These are phyloP conservation scores for Heteractis magnifica DNA, from an alignment of 92 coral and sea anemone species.

Conservation along the genomic window DNA sequence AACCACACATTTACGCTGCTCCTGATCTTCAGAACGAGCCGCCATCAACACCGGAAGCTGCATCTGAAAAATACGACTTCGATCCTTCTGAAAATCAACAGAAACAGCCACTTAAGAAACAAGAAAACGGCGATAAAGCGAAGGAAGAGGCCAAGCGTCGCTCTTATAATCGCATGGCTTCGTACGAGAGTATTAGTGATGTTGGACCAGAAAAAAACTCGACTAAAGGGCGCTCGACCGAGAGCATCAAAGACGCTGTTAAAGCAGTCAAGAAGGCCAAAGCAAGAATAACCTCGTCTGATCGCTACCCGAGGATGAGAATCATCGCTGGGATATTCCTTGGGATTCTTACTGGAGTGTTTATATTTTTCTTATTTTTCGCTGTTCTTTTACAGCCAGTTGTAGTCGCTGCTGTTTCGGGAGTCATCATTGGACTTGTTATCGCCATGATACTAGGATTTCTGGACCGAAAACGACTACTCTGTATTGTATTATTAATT, in stretches of 20 bases:
- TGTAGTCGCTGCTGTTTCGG: slow-evolving; percentile 62
- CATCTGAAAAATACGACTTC: slow-evolving; percentile 44
- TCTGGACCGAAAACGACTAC: slow-evolving; percentile 71
- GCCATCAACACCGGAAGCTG: slow-evolving; percentile 58
- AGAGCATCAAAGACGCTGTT: slow-evolving; percentile 76
- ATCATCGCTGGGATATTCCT: slow-evolving; percentile 76
- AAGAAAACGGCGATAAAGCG: slow-evolving; percentile 36
- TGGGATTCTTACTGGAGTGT: slow-evolving; percentile 71
- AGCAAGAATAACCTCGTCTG: slow-evolving; percentile 63
- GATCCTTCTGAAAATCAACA: slow-evolving; percentile 52
- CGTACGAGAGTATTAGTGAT: slow-evolving; percentile 71
- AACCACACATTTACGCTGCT: slow-evolving; percentile 77
- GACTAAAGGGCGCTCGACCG: slow-evolving; percentile 66
- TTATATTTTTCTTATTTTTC: slow-evolving; percentile 66
- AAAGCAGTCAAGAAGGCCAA: slow-evolving; percentile 67
- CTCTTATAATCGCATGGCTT: slow-evolving; percentile 73
- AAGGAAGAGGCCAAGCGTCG: slow-evolving; percentile 63
- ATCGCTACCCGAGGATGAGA: slow-evolving; percentile 64
- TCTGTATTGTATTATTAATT: slow-evolving; percentile 71
- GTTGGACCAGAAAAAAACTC: slow-evolving; percentile 41
- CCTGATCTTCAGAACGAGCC: slow-evolving; percentile 64
- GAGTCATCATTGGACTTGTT: slow-evolving; percentile 65
- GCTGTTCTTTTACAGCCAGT: slow-evolving; percentile 59
- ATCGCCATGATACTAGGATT: slow-evolving; percentile 76
- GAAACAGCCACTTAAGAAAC: slow-evolving; percentile 26